Base-by-base conservation (phyloP, 2,113 vertebrate genomes). In the Symphodus melops region DNA sequence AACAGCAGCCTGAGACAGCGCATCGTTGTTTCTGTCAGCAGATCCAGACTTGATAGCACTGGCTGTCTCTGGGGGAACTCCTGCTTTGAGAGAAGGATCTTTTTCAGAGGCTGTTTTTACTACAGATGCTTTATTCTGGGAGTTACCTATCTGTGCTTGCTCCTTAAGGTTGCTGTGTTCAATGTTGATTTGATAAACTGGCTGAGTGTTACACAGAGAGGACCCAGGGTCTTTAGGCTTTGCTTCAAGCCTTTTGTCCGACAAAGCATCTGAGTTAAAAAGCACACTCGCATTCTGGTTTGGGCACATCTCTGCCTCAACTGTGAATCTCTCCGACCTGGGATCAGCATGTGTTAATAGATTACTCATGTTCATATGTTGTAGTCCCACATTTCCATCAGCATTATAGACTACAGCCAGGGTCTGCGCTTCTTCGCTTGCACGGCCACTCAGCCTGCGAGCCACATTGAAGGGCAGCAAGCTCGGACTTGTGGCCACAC, bases 401-500 rank as follows among this genome's bases (percentile, higher is more conserved):
- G 57, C 49, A 60, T 88, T 89, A 68, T 93, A 95, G 56, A 96
- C 77, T 2, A 96, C 48, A 21, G 93, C 84, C 69, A 97, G 86
- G 70, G 94, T 94, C 57, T 95, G 94, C 12, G 60, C 72, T 19
- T 91, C 93, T 19, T 96, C 95, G 8, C 79, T 79, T 4, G 78
- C 39, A 25, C 83, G 68, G 51, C 80, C 19, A 37, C 77, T 72
- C 41, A 57, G 53, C 73, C 64, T 94, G 58, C 61, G 92, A 62
- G 88, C 92, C 42, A 85, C 67, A 37, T 93, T 85, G 0, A 92
- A 84, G 1, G 94, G 54, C 25, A 97, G 91, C 88, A 98, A 96
- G 77, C 96, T 96, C 4, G 97, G 98, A 68, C 98, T 99, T 11
- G 98, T 99, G 69, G 94, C 94, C 16, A 96, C 96, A 0, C 96